Percentiles rank a stretch among this genome's conserved stretches.
phyloP scores from a whole-genome alignment of 2,113 vertebrate species.

The Dicentrarchus labrax region DNA sequence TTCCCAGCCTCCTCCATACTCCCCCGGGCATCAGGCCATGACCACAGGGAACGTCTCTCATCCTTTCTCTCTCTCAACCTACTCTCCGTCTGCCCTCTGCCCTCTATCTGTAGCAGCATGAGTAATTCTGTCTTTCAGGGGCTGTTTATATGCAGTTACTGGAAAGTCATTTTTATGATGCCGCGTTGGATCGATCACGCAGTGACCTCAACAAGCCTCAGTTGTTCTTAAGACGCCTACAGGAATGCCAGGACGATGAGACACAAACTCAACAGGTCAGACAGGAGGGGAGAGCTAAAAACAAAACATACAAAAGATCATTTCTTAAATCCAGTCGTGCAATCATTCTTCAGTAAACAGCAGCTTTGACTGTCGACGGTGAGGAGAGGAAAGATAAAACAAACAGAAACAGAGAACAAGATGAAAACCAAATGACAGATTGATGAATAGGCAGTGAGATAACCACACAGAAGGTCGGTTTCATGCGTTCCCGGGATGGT shows the following conservation, averaged over 20 bases:
- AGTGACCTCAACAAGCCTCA: background rate
- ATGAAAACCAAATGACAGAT: slow-evolving; percentile 28
- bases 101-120: slow-evolving; percentile 48
- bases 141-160: slow-evolving; percentile 48
- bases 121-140: slow-evolving; percentile 58
- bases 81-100: slow-evolving; percentile 63
- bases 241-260: slow-evolving; percentile 39
- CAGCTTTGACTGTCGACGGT: background rate
- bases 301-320: slow-evolving; percentile 36
- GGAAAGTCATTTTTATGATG: slow-evolving; percentile 39
- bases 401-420: background rate
- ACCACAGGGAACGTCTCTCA: slow-evolving; percentile 67
- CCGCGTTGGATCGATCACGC: slow-evolving; percentile 43
- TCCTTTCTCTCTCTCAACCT: slow-evolving; percentile 64
- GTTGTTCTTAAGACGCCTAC: slow-evolving; percentile 51
- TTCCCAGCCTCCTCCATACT: slow-evolving; percentile 71
- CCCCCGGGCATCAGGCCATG: slow-evolving; percentile 64
- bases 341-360: slow-evolving; percentile 31
- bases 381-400: slow-evolving; percentile 26
- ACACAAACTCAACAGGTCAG: slow-evolving; percentile 52
- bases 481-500: slow-evolving; percentile 13
- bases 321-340: slow-evolving; percentile 14
- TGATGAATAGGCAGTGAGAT: slow-evolving; percentile 41
- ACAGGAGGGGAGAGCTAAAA: slow-evolving; percentile 13
- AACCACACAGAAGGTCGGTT: slow-evolving; percentile 13